Conservation (phyloP, 92 coral and sea anemone species). For the Parazoanthus darwini region DNA sequence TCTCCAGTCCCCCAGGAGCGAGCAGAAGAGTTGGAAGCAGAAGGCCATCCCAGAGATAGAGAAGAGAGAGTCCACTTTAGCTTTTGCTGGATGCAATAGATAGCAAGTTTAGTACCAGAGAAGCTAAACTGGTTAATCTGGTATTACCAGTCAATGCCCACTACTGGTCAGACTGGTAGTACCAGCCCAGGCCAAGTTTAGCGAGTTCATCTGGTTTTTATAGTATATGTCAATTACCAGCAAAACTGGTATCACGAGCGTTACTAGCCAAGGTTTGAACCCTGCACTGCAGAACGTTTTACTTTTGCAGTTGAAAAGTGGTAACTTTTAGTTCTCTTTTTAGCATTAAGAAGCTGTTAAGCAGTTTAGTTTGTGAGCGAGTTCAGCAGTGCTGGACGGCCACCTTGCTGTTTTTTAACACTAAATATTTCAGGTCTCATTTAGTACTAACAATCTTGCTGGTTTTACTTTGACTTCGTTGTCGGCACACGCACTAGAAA, state of each 20-base stretch:
- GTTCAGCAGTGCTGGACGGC: not conserved
- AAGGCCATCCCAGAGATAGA: conserved; percentile 85
- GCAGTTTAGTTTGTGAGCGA: not conserved
- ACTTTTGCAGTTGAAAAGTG: not conserved
- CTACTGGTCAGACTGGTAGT: not conserved
- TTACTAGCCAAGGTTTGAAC: conserved; percentile 6
- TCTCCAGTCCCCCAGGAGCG: conserved; percentile 85
- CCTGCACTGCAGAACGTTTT: not conserved
- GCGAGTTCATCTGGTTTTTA: not conserved
- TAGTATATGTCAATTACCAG: not conserved
- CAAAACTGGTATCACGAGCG: not conserved
- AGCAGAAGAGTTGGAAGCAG: conserved; percentile 81
- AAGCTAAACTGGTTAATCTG: conserved; percentile 7
- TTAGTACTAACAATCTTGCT: conserved; percentile 33
- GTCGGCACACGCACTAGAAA: conserved; percentile 22
- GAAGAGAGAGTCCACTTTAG: conserved; percentile 89
- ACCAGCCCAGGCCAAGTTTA: not conserved
- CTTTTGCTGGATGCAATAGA: conserved; percentile 80
- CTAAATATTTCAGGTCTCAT: not conserved
- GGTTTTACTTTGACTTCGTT: conserved; percentile 11
- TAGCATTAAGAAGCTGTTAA: too few species aligned
- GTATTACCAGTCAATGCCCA: conserved; percentile 15
- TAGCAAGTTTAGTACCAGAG: conserved; percentile 60
- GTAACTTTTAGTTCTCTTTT: not conserved
- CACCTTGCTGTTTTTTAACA: not conserved